Base-by-base conservation (phyloP, 1,140 invertebrate species). In the Drosophila mauritiana region DNA sequence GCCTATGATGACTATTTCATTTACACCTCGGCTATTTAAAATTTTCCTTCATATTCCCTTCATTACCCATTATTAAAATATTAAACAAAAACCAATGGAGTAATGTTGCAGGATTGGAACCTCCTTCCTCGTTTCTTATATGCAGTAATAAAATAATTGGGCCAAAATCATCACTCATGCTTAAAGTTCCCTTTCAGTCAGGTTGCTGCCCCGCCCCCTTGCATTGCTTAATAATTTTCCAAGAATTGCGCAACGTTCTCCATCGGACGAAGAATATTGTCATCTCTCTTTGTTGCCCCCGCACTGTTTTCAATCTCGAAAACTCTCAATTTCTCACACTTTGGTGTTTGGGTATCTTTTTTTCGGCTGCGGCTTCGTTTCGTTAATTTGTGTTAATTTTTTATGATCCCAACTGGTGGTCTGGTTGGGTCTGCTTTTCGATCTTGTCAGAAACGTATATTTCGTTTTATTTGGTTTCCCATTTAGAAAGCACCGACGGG, bases 331-430 rank as follows among this genome's bases (percentile, higher is more conserved):
- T 70, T 70, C 67, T 70, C 64, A 70, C 51, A 56, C 67, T 15
- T 70, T 15, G 40, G 43, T 56, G 51, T 64, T 54, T 75, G 39
- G 54, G 57, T 74, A 53, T 73, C 17, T 48, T 54, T 48, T 54
- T 65, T 76, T 73, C 40, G 42, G 45, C 34, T 48, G 27, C 51
- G 57, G 64, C 56, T 70, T 48, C 68, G 51, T 58, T 63, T 82
- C 75, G 58, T 88, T 88, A 88, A 88, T 88, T 88, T 83, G 79
- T 88, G 80, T 83, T 83, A 88, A 83, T 88, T 80, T 89, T 80
- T 88, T 79, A 88, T 69, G 83, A 88, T 58, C 81, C 74, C 81
- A 59, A 68, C 64, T 72, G 77, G 64, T 86, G 76, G 80, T 72
- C 49, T 46, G 37, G 36, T 57, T 43, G 31, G 34, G 48, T 15